These are phyloP conservation scores for Bacillus rossius DNA, from an alignment of 1,140 invertebrate species.

Conservation along the genomic window DNA sequence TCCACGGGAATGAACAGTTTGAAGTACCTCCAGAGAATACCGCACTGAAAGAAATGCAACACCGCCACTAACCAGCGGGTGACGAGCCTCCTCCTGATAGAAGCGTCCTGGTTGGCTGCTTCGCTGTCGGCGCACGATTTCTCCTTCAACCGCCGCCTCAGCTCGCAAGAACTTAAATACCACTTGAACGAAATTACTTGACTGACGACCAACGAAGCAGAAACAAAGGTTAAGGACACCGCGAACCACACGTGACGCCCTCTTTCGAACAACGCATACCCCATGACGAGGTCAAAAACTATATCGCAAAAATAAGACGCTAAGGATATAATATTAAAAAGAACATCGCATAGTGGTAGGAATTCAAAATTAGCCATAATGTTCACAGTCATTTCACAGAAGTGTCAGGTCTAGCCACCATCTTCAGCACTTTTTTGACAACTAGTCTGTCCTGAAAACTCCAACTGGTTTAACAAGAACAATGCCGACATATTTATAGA, in stretches of 20 bases:
- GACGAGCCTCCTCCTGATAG: constrained; percentile 7
- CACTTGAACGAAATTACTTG: constrained; percentile 53
- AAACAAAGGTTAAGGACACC: constrained; percentile 59
- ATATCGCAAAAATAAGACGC: constrained; percentile 90
- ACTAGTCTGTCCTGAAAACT: too few relatives aligned
- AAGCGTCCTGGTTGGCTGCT: constrained; percentile 13
- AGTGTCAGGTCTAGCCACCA: too few relatives aligned
- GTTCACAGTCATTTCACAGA: not conserved
- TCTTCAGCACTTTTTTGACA: too few relatives aligned
- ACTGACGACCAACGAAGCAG: constrained; percentile 63
- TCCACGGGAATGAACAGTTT: constrained; percentile 84
- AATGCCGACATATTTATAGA: too few relatives aligned
- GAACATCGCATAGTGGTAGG: constrained; percentile 78
- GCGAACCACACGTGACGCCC: constrained; percentile 53
- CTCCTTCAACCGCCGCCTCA: constrained; percentile 14
- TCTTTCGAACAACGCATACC: constrained; percentile 69
- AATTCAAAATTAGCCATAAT: constrained; percentile 51
- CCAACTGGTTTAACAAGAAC: too few relatives aligned
- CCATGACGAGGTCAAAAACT: constrained; percentile 80
- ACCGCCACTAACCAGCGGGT: constrained; percentile 38
- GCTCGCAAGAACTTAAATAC: constrained; percentile 33
- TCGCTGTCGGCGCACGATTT: constrained; percentile 17
- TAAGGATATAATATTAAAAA: constrained; percentile 87
- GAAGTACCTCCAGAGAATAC: constrained; percentile 86
- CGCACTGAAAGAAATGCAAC: constrained; percentile 71